phyloP scores from a whole-genome alignment of 2,888 invertebrate genomes.

The Portevinia maculata region DNA sequence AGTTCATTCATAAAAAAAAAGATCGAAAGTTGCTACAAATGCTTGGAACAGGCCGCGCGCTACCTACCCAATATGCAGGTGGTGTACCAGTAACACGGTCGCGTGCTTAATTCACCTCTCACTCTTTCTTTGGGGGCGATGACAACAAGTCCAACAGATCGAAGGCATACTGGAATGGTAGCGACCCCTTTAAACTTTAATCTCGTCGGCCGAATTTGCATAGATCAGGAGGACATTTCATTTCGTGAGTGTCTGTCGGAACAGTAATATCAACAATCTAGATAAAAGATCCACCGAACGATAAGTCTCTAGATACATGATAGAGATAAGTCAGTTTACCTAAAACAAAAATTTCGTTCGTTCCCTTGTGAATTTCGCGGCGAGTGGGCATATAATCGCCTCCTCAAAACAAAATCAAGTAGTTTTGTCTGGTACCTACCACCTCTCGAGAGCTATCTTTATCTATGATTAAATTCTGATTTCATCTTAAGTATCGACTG shows the following conservation, averaged over 20 bases:
- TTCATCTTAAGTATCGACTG: constrained; percentile 42
- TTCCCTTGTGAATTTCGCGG: constrained; percentile 27
- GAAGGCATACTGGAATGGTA: background rate
- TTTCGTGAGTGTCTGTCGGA: constrained; percentile 41
- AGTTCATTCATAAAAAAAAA: constrained; percentile 70
- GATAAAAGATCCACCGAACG: constrained; percentile 67
- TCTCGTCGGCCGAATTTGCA: constrained; percentile 18
- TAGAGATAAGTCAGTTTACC: constrained; percentile 51
- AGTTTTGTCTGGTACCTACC: constrained; percentile 28
- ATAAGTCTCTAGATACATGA: constrained; percentile 68
- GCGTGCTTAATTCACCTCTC: constrained; percentile 56
- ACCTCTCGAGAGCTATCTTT: constrained; percentile 30
- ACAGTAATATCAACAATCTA: constrained; percentile 36
- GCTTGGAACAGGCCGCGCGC: constrained; percentile 2
- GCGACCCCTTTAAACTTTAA: constrained; percentile 38
- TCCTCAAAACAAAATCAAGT: constrained; percentile 27
- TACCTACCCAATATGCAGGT: constrained; percentile 45
- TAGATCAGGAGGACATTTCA: constrained; percentile 44
- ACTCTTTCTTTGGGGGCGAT: constrained; percentile 53
- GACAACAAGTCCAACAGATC: constrained; percentile 32
- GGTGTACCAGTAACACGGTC: constrained; percentile 36
- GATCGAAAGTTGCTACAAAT: constrained; percentile 55
- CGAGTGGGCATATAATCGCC: constrained; percentile 56
- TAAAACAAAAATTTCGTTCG: constrained; percentile 63
- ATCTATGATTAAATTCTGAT: constrained; percentile 57